Evolutionary conservation across 2,888 invertebrate species (phyloP).

Genomic region (Yponomeuta sedellus): DNA sequence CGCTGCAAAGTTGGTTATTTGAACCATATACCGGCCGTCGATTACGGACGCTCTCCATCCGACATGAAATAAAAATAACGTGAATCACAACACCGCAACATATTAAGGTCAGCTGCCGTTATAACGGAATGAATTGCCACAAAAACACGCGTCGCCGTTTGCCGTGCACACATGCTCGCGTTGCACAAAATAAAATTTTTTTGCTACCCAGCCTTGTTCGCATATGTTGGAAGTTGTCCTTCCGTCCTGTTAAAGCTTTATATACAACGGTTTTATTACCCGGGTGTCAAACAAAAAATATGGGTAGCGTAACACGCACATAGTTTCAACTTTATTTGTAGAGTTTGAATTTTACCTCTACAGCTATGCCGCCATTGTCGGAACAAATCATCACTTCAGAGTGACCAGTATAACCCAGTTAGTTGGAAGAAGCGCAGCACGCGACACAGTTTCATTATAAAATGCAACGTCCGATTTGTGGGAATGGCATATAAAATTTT

Average conservation of each 20-base stretch:
- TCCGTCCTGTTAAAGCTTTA: not conserved
- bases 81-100: constrained; percentile 33
- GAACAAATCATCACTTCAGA: not conserved
- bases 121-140: constrained; percentile 27
- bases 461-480: constrained; percentile 63
- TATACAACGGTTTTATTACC: not conserved
- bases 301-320: constrained; percentile 24
- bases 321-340: not conserved
- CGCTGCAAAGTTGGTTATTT: constrained; percentile 48
- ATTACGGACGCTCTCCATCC: constrained; percentile 36
- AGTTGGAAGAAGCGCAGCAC: not conserved
- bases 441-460: constrained; percentile 52
- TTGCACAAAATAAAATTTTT: constrained; percentile 9
- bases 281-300: not conserved
- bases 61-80: constrained; percentile 39
- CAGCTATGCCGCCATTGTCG: not conserved
- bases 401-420: not conserved
- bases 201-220: not conserved
- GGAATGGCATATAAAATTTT: constrained; percentile 69
- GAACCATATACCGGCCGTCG: constrained; percentile 34
- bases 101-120: constrained; percentile 31
- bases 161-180: constrained; percentile 23
- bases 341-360: constrained; percentile 5
- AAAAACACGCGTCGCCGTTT: constrained; percentile 23
- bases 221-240: constrained; percentile 8